Base-by-base conservation (phyloP, 2,113 vertebrate species). In the Vulpes ferrilata region DNA sequence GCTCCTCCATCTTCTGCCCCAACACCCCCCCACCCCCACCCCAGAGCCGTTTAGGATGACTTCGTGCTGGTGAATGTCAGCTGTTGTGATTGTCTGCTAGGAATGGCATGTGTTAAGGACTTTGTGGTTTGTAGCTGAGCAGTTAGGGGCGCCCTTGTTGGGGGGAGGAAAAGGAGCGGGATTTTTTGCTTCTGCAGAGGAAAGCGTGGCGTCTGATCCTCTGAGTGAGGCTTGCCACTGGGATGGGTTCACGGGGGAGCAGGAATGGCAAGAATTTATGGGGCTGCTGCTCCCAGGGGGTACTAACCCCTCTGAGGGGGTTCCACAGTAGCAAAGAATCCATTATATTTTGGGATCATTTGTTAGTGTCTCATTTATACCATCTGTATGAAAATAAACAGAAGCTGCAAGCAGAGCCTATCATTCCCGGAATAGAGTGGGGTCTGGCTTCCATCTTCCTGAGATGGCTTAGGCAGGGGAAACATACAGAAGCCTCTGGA, bases 361-460 rank as follows among this genome's bases (percentile, higher is more conserved):
- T 97, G 92, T 95, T 97, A 94, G 92, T 96, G 95, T 51, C 73
- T 98, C 97, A 88, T 89, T 97, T 87, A 88, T 98, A 95, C 97
- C 96, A 94, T 98, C 95, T 97, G 84, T 73, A 82, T 95, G 97
- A 97, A 98, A 96, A 97, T 97, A 98, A 97, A 98, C 98, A 93
- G 95, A 97, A 88, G 80, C 96, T 88, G 78, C 93, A 88, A 83
- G 91, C 94, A 67, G 95, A 97, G 97, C 89, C 95, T 97, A 71
- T 95, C 11, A 1, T 98, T 98, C 93, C 80, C 6, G 43, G 97
- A 98, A 91, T 53, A 3, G 25, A 97, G 57, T 1, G 48, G 67
- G 55, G 86, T 97, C 97, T 98, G 97, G 94, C 96, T 98, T 98
- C 88, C 43, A 57, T 92, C 96, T 98, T 55, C 32, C 17, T 13